These are phyloP conservation scores for Megaustenia siamemsis DNA, from an alignment of 2,888 invertebrate genomes.

Conservation along the genomic window DNA sequence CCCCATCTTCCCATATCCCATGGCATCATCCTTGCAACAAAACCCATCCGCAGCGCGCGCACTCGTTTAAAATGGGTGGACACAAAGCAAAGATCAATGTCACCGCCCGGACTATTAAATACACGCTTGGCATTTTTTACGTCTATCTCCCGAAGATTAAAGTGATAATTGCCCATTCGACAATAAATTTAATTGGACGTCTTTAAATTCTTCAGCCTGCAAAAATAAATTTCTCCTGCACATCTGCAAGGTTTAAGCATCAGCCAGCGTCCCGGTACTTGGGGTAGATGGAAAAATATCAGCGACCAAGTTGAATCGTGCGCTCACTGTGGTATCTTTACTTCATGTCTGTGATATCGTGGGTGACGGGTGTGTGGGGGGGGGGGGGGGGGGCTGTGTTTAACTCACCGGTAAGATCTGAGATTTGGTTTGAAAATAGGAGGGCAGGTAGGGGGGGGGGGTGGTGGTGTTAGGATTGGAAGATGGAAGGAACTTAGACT, in stretches of 20 bases:
- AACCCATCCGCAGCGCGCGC: neutral
- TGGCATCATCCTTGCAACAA: neutral
- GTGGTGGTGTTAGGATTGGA: neutral
- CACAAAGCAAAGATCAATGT: slow-evolving; percentile 35
- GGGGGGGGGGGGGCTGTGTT: neutral
- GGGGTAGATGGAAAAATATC: neutral
- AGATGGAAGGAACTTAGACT: no score
- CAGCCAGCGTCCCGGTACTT: neutral
- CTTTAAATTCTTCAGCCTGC: slow-evolving; percentile 13
- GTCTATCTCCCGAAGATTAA: slow-evolving; percentile 19
- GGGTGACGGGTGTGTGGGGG: neutral
- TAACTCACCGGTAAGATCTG: neutral
- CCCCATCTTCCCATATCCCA: neutral
- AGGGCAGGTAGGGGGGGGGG: neutral
- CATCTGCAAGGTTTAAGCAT: slow-evolving; percentile 34
- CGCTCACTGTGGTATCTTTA: neutral
- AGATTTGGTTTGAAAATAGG: neutral
- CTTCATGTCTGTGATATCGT: neutral
- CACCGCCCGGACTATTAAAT: slow-evolving; percentile 26
- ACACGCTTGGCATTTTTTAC: slow-evolving; percentile 35
- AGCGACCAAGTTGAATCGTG: neutral
- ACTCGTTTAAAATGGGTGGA: slow-evolving; percentile 41
- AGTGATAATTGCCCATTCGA: slow-evolving; percentile 41
- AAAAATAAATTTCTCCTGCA: slow-evolving; percentile 36
- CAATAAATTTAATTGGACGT: slow-evolving; percentile 39